Evolutionary conservation across 2,888 invertebrate genomes (phyloP).

Genomic region (Cacoxenus indagator): DNA sequence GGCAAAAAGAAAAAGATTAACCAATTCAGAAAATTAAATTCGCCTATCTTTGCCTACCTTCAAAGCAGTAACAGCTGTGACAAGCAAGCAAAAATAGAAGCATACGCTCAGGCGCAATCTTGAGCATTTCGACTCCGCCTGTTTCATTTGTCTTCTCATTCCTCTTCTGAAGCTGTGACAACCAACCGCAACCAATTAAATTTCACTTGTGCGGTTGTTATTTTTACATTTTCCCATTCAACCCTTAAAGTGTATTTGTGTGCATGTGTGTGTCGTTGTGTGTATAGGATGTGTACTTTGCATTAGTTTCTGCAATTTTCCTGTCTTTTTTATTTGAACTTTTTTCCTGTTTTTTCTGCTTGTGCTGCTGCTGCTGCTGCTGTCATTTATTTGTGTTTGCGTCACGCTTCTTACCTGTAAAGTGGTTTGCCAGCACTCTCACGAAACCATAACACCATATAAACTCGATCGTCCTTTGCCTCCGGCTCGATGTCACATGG

Average conservation of each 20-base stretch:
- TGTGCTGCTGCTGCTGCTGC: background rate
- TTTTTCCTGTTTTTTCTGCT: background rate
- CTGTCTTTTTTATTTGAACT: background rate
- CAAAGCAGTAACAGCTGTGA: no score
- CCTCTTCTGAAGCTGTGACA: background rate
- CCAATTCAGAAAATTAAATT: no score
- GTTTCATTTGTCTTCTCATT: no score
- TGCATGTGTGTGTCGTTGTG: background rate
- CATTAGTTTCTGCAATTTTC: constrained; percentile 3
- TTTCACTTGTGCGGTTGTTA: constrained; percentile 37
- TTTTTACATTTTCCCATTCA: constrained; percentile 15
- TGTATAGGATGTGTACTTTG: background rate
- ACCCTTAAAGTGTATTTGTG: background rate
- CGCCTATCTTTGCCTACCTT: no score
- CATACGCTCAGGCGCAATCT: no score
- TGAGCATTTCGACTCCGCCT: no score
- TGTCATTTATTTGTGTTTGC: constrained; percentile 16
- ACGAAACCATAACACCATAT: constrained; percentile 93
- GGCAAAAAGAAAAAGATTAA: no score
- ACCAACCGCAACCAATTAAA: constrained; percentile 41
- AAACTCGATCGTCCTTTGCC: constrained; percentile 86
- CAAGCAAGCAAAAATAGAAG: no score
- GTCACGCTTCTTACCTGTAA: constrained; percentile 79
- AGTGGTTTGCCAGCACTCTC: constrained; percentile 89
- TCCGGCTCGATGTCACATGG: constrained; percentile 92